phyloP scores from a whole-genome alignment of 2,888 invertebrate species.

The Ypsolopha scabrella region DNA sequence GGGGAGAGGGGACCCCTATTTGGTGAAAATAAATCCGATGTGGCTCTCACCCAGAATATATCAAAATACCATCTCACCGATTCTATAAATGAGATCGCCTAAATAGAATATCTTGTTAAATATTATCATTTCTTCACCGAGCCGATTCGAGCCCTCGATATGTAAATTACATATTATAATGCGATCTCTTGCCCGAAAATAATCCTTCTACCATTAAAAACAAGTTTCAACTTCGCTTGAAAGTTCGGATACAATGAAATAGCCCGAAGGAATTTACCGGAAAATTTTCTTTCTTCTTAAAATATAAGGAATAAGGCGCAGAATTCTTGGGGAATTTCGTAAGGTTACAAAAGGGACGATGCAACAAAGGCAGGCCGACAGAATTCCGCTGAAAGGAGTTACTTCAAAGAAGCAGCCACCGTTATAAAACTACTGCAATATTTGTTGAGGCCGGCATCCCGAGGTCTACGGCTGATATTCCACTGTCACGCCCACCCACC shows the following conservation, averaged over 20 bases:
- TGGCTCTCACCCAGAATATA: constrained; percentile 1
- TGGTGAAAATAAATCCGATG: neutral
- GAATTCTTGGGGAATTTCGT: too few species aligned
- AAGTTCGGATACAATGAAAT: too few species aligned
- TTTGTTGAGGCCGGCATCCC: neutral
- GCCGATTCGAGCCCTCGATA: neutral
- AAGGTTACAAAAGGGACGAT: too few species aligned
- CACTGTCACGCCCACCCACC: neutral
- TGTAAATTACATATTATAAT: neutral
- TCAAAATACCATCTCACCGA: neutral
- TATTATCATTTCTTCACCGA: constrained; percentile 3
- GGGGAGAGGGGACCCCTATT: too few species aligned
- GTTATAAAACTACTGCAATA: constrained; percentile 1
- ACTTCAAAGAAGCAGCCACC: neutral
- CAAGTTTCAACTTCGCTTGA: neutral
- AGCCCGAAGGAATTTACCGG: too few species aligned
- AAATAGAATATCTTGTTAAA: constrained; percentile 4
- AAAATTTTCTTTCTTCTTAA: too few species aligned
- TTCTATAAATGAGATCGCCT: constrained; percentile 1
- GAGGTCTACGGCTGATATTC: neutral
- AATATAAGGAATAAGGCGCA: too few species aligned
- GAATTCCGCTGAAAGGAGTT: neutral
- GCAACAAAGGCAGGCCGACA: neutral
- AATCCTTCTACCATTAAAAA: neutral
- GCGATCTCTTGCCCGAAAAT: neutral